Evolutionary conservation across 2,888 invertebrate species (phyloP).

Genomic region (Nebria brevicollis): DNA sequence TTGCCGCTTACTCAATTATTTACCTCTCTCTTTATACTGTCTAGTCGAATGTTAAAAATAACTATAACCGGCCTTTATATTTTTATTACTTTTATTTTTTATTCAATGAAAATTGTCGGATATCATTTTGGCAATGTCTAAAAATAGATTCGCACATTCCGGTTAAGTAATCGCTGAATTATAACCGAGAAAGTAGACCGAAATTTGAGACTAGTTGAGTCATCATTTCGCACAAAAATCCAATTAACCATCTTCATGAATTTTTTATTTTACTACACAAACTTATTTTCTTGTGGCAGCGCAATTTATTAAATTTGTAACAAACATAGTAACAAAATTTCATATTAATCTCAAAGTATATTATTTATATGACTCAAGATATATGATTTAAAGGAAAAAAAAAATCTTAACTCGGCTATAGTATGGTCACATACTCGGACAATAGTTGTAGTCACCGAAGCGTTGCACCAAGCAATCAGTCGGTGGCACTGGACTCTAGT

Average conservation of each 20-base stretch:
- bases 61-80: neutral
- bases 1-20: neutral
- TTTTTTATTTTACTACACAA: slow-evolving; percentile 22
- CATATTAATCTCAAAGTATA: no score
- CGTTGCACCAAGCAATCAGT: slow-evolving; percentile 2
- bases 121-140: neutral
- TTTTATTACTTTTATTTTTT: neutral
- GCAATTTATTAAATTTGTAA: no score
- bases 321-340: no score
- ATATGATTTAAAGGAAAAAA: no score
- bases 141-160: neutral
- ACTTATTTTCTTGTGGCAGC: no score
- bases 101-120: neutral
- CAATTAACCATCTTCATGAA: slow-evolving; percentile 13
- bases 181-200: neutral
- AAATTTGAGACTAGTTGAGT: neutral
- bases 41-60: neutral
- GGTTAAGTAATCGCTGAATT: neutral
- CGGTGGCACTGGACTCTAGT: slow-evolving; percentile 19
- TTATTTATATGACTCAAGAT: no score
- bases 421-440: neutral
- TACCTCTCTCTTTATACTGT: neutral
- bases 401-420: no score
- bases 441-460: neutral
- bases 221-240: slow-evolving; percentile 3